A percentile compares a stretch with the other conserved stretches of the same genome.
Conservation (phyloP, 2,797 vertebrate genomes). For the Lateolabrax maculatus region DNA sequence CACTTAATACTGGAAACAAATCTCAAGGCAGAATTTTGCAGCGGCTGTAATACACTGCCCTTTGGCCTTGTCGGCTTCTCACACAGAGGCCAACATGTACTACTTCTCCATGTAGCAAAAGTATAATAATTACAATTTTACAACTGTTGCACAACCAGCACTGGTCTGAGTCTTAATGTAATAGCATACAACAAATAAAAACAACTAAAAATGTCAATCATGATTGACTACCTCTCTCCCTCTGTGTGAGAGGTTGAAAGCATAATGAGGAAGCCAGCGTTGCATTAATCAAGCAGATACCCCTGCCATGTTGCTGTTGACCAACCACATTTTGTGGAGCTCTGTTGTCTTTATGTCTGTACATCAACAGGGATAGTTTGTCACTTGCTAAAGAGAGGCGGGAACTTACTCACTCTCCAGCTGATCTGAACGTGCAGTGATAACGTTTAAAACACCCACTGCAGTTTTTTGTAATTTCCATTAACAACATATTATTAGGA, state of each 20-base stretch:
- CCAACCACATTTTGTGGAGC: constrained; percentile 25
- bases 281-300: constrained; percentile 60
- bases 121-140: constrained; percentile 5
- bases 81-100: too few species aligned
- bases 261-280: constrained; percentile 10
- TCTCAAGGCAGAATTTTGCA: constrained; percentile 12
- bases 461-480: background rate
- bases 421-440: background rate
- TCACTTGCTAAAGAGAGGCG: constrained; percentile 17
- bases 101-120: background rate
- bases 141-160: constrained; percentile 1
- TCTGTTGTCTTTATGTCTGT: background rate
- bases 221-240: constrained; percentile 28
- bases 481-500: background rate
- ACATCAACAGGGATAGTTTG: constrained; percentile 13
- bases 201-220: constrained; percentile 24
- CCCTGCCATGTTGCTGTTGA: constrained; percentile 49
- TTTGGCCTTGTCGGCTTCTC: constrained; percentile 17
- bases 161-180: constrained; percentile 9
- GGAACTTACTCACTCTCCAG: background rate
- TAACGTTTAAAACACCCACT: background rate
- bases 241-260: constrained; percentile 25
- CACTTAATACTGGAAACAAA: constrained; percentile 40
- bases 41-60: background rate
- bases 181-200: constrained; percentile 2